Conservation (phyloP, 35 echinoderm and acorn worm genomes). For the Heliocidaris erythrogramma region DNA sequence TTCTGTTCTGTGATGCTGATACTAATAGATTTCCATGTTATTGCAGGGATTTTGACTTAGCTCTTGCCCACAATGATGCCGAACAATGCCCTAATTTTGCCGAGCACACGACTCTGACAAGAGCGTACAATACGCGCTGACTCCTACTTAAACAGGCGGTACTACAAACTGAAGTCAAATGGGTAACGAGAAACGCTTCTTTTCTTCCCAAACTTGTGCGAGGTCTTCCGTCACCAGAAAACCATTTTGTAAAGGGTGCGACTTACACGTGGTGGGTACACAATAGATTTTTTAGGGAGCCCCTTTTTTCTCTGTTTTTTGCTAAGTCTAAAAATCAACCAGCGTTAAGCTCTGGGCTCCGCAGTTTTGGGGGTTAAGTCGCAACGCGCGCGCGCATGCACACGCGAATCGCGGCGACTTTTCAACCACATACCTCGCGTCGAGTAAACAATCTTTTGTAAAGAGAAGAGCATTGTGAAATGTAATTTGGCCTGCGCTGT, state of each 20-base stretch:
- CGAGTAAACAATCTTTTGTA: constrained; percentile 30
- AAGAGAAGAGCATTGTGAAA: not conserved
- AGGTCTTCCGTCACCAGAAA: not conserved
- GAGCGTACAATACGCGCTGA: not conserved
- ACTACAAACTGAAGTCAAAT: constrained; percentile 46
- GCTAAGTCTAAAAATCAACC: not conserved
- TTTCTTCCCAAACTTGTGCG: not conserved
- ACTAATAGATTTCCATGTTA: constrained; percentile 19
- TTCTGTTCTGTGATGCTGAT: not conserved
- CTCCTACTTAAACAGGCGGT: constrained; percentile 1
- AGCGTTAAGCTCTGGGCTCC: not conserved
- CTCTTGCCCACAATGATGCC: not conserved
- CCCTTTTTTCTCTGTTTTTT: not conserved
- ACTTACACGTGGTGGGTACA: not conserved
- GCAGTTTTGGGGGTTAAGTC: not conserved
- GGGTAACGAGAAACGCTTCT: constrained; percentile 31
- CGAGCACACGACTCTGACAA: not conserved
- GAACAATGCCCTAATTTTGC: constrained; percentile 25
- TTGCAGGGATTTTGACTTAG: constrained; percentile 27
- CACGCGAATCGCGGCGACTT: not conserved
- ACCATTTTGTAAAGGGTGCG: not conserved
- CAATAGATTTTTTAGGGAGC: not conserved
- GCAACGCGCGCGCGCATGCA: not conserved
- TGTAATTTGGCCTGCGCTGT: constrained; percentile 35
- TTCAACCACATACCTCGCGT: not conserved